A percentile compares a stretch with the other conserved stretches of the same genome.
Conservation (phyloP, 2,797 vertebrate genomes). For the Buceros bicornis region DNA sequence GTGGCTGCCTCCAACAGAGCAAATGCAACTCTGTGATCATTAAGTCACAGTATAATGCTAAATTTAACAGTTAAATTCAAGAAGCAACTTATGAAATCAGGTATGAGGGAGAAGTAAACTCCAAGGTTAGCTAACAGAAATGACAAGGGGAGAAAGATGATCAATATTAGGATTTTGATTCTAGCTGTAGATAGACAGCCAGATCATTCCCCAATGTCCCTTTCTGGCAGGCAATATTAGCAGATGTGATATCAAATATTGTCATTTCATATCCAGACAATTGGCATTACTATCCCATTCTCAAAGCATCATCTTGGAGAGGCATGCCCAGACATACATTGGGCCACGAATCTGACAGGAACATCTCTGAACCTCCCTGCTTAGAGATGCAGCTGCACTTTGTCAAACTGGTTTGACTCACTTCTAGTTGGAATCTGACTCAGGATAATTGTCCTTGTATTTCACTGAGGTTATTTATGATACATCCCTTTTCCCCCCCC, state of each 20-base stretch:
- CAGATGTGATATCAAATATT: conserved; percentile 69
- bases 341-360: conserved; percentile 3
- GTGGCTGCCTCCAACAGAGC: background rate
- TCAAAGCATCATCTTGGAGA: background rate
- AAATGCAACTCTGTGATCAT: background rate
- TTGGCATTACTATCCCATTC: background rate
- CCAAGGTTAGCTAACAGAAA: conserved; percentile 4
- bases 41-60: background rate
- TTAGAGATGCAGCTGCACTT: background rate
- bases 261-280: conserved; percentile 59
- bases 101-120: background rate
- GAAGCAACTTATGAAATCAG: background rate
- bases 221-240: conserved; percentile 59
- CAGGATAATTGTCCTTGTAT: background rate
- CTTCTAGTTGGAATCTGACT: background rate
- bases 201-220: conserved; percentile 31
- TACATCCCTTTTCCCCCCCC: background rate
- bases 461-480: background rate
- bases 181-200: conserved; percentile 31
- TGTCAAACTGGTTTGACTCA: background rate
- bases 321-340: conserved; percentile 23
- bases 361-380: background rate
- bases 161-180: conserved; percentile 51
- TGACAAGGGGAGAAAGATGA: background rate
- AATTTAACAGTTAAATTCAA: background rate